These are phyloP conservation scores for Hoplostethus mediterraneus DNA, from an alignment of 2,797 vertebrate genomes.

Conservation along the genomic window DNA sequence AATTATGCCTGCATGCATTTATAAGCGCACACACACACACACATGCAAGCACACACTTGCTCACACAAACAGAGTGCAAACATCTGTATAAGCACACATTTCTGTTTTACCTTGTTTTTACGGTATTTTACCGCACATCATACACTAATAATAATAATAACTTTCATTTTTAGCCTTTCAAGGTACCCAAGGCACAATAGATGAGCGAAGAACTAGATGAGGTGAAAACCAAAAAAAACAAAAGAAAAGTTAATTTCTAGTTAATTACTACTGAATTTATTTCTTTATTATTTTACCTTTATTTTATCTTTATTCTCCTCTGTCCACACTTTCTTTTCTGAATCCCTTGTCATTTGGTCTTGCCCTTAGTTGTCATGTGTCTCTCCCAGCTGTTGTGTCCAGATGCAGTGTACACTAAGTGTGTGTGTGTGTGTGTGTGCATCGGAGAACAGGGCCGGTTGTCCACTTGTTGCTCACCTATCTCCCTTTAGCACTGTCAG, in stretches of 20 bases:
- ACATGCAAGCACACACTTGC: background rate
- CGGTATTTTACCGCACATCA: no score
- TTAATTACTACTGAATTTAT: no score
- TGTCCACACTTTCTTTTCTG: background rate
- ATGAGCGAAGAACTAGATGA: no score
- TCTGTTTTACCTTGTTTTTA: no score
- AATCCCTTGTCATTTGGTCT: background rate
- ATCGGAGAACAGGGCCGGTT: background rate
- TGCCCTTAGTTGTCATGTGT: background rate
- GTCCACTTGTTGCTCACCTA: constrained; percentile 49
- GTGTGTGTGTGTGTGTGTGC: background rate
- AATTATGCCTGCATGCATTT: background rate
- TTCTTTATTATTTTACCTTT: no score
- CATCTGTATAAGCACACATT: constrained; percentile 24
- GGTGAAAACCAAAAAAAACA: no score
- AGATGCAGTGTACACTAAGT: background rate
- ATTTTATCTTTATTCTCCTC: no score
- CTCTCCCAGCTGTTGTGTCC: background rate
- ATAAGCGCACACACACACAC: constrained; percentile 4
- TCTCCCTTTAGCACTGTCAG: constrained; percentile 56
- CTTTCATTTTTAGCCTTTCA: no score
- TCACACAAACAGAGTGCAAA: background rate
- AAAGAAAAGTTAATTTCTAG: no score
- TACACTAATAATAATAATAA: no score
- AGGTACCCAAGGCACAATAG: no score